Evolutionary conservation across 92 coral and sea anemone species (phyloP).

Genomic region (Porites lobata): DNA sequence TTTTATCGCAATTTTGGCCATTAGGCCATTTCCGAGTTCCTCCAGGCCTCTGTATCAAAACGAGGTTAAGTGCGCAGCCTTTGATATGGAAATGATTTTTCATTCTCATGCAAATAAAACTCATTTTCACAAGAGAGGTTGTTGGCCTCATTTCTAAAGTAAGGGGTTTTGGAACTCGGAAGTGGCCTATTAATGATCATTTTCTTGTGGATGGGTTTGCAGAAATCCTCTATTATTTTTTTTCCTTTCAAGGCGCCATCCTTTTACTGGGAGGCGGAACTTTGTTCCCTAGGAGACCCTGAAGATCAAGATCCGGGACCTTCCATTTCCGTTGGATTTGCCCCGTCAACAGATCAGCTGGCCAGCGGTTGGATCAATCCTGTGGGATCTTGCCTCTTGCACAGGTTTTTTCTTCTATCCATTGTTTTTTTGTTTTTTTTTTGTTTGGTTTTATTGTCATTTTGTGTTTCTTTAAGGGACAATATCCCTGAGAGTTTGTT

Average conservation of each 20-base stretch:
- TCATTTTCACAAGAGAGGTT: too few species aligned
- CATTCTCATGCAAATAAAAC: too few species aligned
- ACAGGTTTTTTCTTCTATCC: constrained; percentile 68
- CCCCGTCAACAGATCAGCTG: constrained; percentile 70
- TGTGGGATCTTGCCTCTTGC: constrained; percentile 90
- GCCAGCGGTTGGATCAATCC: constrained; percentile 88
- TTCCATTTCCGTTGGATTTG: constrained; percentile 90
- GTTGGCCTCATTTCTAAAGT: too few species aligned
- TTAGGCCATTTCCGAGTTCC: too few species aligned
- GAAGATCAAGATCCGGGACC: constrained; percentile 76
- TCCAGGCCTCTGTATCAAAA: too few species aligned
- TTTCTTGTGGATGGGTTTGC: background rate
- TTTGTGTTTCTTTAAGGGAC: background rate
- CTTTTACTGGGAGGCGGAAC: constrained; percentile 97
- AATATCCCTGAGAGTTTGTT: background rate
- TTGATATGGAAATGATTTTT: too few species aligned
- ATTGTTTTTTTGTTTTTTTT: background rate
- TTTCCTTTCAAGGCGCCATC: constrained; percentile 79
- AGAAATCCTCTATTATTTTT: background rate
- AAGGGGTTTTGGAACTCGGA: too few species aligned
- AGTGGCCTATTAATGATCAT: background rate
- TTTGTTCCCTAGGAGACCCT: constrained; percentile 78
- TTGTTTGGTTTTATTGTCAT: background rate
- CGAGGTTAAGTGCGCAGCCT: too few species aligned
- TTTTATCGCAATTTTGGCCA: background rate